Evolutionary conservation across 2,888 invertebrate species (phyloP).

Genomic region (Brachypalpus laphriformis): DNA sequence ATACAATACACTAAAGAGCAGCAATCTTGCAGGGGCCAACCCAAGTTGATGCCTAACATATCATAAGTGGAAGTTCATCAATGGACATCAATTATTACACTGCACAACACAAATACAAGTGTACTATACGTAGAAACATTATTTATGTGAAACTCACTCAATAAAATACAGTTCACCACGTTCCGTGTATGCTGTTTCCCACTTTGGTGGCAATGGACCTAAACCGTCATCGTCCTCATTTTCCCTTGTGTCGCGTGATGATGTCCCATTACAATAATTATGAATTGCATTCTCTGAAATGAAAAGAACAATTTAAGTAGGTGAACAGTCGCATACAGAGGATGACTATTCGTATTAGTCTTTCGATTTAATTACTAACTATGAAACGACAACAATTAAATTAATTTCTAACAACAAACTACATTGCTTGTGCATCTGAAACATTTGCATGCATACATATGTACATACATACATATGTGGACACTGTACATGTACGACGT

Average conservation of each 20-base stretch:
- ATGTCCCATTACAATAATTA: slow-evolving; percentile 72
- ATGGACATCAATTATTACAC: neutral
- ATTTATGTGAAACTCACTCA: slow-evolving; percentile 87
- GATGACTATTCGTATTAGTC: neutral
- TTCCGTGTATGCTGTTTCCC: slow-evolving; percentile 99
- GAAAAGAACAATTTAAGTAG: slow-evolving; percentile 17
- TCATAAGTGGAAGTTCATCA: too few species aligned
- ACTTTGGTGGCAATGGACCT: slow-evolving; percentile 96
- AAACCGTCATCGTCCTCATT: slow-evolving; percentile 90
- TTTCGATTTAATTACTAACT: neutral
- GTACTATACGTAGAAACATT: neutral
- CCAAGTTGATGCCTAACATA: too few species aligned
- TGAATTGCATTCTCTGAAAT: slow-evolving; percentile 68
- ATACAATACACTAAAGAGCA: too few species aligned
- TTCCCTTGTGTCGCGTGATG: slow-evolving; percentile 79
- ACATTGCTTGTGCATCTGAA: too few species aligned
- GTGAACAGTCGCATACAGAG: neutral
- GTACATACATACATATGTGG: too few species aligned
- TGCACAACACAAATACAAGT: neutral
- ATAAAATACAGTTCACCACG: slow-evolving; percentile 99
- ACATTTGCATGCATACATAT: too few species aligned
- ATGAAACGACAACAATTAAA: too few species aligned
- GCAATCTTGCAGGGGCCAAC: too few species aligned
- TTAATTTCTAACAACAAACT: too few species aligned
- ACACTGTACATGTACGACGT: too few species aligned